Percentiles rank a stretch among this genome's conserved stretches.
phyloP scores from a whole-genome alignment of 2,797 vertebrate species.

The Diplodus sargus region DNA sequence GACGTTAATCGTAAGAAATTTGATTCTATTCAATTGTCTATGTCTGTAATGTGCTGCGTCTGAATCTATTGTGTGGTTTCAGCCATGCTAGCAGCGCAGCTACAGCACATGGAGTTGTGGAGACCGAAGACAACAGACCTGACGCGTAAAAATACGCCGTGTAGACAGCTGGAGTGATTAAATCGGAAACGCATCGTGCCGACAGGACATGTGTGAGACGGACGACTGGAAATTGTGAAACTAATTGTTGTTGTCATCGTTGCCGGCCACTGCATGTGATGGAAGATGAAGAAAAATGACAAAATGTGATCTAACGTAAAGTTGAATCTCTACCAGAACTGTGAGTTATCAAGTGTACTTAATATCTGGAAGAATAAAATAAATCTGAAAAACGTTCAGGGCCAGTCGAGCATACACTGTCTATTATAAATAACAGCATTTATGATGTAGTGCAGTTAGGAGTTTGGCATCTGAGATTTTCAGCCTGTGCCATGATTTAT shows the following conservation, averaged over 20 bases:
- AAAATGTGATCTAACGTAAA: not conserved
- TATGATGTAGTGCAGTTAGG: not conserved
- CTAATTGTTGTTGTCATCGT: not conserved
- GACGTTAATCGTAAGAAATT: not conserved
- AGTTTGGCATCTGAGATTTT: not conserved
- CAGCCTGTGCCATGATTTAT: not conserved
- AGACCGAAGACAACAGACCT: not conserved
- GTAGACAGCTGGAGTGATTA: not conserved
- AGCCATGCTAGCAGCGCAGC: not conserved
- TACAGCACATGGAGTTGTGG: not conserved
- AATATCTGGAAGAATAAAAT: not conserved
- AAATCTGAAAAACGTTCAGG: not conserved
- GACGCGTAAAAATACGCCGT: not conserved
- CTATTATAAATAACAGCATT: slow-evolving; percentile 3
- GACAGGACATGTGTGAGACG: not conserved
- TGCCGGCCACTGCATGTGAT: too few relatives aligned
- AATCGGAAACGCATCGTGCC: not conserved
- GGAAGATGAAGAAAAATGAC: not conserved
- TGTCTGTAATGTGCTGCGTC: not conserved
- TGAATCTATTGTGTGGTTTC: not conserved
- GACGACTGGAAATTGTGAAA: not conserved
- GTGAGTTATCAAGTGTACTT: not conserved
- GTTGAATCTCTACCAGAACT: not conserved
- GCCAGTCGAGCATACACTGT: not conserved
- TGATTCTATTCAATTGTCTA: not conserved